Base-by-base conservation (phyloP, 2,797 vertebrate species). In the Argyrosomus regius region DNA sequence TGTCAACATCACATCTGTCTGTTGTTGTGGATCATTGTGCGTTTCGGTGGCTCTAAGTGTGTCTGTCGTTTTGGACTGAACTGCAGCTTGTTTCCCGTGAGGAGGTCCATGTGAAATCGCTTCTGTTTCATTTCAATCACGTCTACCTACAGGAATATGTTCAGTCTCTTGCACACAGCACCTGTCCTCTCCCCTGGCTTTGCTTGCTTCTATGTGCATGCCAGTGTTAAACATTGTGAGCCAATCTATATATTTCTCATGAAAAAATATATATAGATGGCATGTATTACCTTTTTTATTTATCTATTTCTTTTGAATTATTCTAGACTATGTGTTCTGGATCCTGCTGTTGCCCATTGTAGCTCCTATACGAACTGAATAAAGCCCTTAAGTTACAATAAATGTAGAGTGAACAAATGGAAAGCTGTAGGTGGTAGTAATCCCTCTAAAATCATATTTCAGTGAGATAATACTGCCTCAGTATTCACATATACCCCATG, bases 131-230 rank as follows among this genome's bases (percentile, higher is more conserved):
- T 84, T 82, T 81, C 72, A 86, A 13, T 77, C 83, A 86, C 72
- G 43, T 87, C 72, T 70, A 64, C 72, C 74, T 48, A 28, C 60
- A 88, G 43, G 54, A 83, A 58, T 81, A 85, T 69, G 48, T 68
- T 81, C 61, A 75, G 67, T 54, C 67, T 82, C 75, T 75, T 72
- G 80, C 67, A 56, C 77, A 60, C 75, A 84, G 82, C 75, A 61
- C 65, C 84, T 86, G 71, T 85, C 81, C 72, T 84, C 71, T 81
- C 75, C 75, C 81, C 81, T 88, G 87, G 91, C 91, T 91, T 93
- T 93, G 90, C 93, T 94, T 94, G 88, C 86, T 89, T 88, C 84
- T 80, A 53, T 86, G 78, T 92, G 91, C 93, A 91, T 86, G 90
- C 89, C 82, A 85, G 83, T 85, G 39, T 77, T 71, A 50, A 26